phyloP scores from a whole-genome alignment of 2,888 invertebrate species.

The Fragum fragum region DNA sequence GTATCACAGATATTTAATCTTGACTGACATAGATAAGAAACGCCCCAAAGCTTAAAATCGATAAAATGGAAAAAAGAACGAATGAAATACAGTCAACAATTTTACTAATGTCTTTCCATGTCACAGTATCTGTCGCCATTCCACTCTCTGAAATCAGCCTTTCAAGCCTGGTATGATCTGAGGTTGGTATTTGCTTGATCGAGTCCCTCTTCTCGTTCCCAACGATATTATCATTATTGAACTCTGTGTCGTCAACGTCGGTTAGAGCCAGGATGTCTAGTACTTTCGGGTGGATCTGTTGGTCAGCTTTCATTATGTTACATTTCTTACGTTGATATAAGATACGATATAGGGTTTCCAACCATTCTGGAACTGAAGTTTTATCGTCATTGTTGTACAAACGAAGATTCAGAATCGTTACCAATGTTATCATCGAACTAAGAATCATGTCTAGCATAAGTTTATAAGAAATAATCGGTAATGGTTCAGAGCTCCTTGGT shows the following conservation, averaged over 20 bases:
- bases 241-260: background rate
- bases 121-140: background rate
- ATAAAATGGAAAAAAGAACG: background rate
- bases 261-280: background rate
- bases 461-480: constrained; percentile 58
- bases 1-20: background rate
- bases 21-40: constrained; percentile 8
- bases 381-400: constrained; percentile 59
- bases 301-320: background rate
- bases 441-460: constrained; percentile 60
- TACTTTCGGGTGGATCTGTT: background rate
- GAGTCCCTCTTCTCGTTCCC: background rate
- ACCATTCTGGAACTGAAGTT: constrained; percentile 29
- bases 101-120: constrained; percentile 14
- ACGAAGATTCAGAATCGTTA: constrained; percentile 59
- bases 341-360: background rate
- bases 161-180: background rate
- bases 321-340: background rate
- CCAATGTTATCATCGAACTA: constrained; percentile 62
- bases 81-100: background rate
- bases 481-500: constrained; percentile 63
- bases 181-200: background rate
- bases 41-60: background rate
- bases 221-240: background rate
- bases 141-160: background rate